Base-by-base conservation (phyloP, 37 sponge, comb jelly and placozoan species). In the Diacarnus erythraeanus region DNA sequence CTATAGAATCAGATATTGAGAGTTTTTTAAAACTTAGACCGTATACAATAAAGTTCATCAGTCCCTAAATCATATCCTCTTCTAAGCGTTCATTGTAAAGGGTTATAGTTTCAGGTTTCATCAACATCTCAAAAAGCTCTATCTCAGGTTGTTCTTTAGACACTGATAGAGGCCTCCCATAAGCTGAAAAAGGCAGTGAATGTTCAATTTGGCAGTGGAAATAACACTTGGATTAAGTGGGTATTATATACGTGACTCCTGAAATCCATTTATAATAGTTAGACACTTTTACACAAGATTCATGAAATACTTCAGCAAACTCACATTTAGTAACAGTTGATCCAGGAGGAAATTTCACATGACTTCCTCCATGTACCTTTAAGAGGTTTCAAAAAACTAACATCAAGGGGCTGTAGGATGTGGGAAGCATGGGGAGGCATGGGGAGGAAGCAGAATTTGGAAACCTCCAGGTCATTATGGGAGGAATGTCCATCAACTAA, bases 391-490 rank as follows among this genome's bases (percentile, higher is more conserved):
- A 70, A 80, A 31, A 69, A 80, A 18, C 81, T 71, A 25, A 69
- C 72, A 80, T 80, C 71, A 9, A 80, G 38, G 20, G 72, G 81
- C 30, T 80, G 60, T 15, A 59, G 51, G 59, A 71, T 54, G 41
- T 59, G 81, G 18, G 81, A 70, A 42, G 86, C 36, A 43, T 85
- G 86, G 10, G 79, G 66, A n/a, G 86, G 79, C 21, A 85, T 42
- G 56, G 39, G 51, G 38, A 33, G 70, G 17, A 80, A 10, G 40
- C 60, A 69, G 0, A 70, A 31, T 21, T 69, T 31, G 0, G 78
- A 60, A 17, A 60, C 34, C 29, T 77, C 78, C 30, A 77, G 43
- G 31, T 77, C 64, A 26, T 61, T 77, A 42, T 63, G 78, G 1
- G 78, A 38, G 21, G 43, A 38, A 25, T 75, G 76, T 12, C 76